phyloP scores from a whole-genome alignment of 2,797 vertebrate species.

The Pelobates cultripes region DNA sequence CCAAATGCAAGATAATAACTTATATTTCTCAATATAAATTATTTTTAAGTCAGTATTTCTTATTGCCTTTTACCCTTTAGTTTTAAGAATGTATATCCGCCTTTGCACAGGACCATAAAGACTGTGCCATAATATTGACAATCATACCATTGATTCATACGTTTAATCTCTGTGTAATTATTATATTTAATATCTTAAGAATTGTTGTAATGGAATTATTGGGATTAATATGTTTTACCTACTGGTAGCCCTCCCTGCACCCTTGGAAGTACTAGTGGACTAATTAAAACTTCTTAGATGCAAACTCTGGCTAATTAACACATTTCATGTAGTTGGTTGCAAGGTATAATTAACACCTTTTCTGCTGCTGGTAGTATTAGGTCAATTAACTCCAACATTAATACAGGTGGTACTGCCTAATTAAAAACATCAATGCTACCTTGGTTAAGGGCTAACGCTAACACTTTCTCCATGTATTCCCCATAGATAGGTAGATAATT shows the following conservation, averaged over 20 bases:
- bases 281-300: slow-evolving; percentile 44
- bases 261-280: slow-evolving; percentile 30
- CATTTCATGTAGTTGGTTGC: slow-evolving; percentile 40
- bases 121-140: not conserved
- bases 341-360: slow-evolving; percentile 47
- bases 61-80: not conserved
- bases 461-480: too few relatives aligned
- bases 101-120: too few relatives aligned
- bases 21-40: too few relatives aligned
- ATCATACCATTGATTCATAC: too few relatives aligned
- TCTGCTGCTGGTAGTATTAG: slow-evolving; percentile 40
- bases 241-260: slow-evolving; percentile 15
- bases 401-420: slow-evolving; percentile 51
- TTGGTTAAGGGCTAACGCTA: slow-evolving; percentile 7
- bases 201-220: slow-evolving; percentile 26
- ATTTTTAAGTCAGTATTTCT: not conserved
- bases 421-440: slow-evolving; percentile 28
- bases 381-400: slow-evolving; percentile 48
- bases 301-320: slow-evolving; percentile 50
- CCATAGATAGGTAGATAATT: too few relatives aligned
- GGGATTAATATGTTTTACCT: slow-evolving; percentile 31
- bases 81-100: not conserved
- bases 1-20: not conserved
- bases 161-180: not conserved
- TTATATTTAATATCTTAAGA: not conserved